Conservation (phyloP, 2,797 vertebrate species). For the Hybognathus amarus region DNA sequence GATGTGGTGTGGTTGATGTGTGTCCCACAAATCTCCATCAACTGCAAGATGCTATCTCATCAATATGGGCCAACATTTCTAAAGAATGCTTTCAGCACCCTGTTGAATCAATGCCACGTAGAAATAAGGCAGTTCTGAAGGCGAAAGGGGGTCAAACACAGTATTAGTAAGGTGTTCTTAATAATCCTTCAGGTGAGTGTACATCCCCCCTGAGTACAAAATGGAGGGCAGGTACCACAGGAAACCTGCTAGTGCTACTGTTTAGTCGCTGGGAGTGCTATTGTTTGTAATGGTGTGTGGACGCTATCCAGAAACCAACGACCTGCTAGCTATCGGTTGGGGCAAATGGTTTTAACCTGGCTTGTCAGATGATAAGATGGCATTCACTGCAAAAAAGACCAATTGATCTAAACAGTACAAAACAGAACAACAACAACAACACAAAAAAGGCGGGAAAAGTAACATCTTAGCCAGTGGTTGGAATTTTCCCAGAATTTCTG, state of each 20-base stretch:
- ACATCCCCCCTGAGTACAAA: background rate
- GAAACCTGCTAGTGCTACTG: background rate
- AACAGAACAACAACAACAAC: background rate
- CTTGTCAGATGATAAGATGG: background rate
- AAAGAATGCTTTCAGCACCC: too few species aligned
- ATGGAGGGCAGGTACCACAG: background rate
- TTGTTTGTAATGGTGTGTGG: background rate
- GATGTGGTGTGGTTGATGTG: too few species aligned
- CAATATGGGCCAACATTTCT: too few species aligned
- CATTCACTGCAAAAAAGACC: background rate
- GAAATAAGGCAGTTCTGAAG: too few species aligned
- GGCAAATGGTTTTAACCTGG: background rate
- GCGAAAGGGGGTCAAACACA: too few species aligned
- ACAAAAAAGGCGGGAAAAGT: background rate
- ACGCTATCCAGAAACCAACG: background rate
- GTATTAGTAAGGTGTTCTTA: too few species aligned
- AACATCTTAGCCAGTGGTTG: background rate
- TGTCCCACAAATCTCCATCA: too few species aligned
- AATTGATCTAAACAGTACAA: background rate
- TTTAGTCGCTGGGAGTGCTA: background rate
- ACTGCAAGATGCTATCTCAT: too few species aligned
- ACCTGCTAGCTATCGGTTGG: background rate
- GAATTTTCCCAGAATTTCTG: background rate
- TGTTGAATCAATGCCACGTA: too few species aligned
- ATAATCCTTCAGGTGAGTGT: too few species aligned